Evolutionary conservation across 2,113 vertebrate genomes (phyloP).

Genomic region (Cygnus buccinator): DNA sequence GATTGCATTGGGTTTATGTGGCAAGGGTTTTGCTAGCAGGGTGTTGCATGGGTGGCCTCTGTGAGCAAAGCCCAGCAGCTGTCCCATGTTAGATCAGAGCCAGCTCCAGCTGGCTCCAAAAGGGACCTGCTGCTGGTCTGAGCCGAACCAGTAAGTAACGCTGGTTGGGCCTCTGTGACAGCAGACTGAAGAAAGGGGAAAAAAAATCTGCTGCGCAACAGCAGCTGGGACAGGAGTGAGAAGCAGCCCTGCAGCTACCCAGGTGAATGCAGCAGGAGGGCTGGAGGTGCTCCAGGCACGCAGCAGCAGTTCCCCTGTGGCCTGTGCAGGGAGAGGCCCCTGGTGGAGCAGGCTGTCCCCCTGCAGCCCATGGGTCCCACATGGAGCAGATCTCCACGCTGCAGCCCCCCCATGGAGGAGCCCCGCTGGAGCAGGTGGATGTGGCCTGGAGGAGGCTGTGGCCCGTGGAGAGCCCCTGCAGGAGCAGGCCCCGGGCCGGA

Average conservation of each 20-base stretch:
- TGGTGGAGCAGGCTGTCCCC: neutral
- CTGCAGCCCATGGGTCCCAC: neutral
- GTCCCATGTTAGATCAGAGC: neutral
- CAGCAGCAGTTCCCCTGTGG: neutral
- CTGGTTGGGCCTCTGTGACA: neutral
- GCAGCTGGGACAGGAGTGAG: neutral
- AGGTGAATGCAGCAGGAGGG: no score
- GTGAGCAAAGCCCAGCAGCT: neutral
- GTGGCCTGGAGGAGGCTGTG: no score
- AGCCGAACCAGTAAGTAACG: no score
- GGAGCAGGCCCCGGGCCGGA: no score
- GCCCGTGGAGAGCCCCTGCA: no score
- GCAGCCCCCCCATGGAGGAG: no score
- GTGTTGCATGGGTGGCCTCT: neutral
- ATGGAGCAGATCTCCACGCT: neutral
- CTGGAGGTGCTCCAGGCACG: neutral
- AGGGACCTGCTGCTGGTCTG: no score
- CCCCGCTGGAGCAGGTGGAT: no score
- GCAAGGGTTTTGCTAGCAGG: neutral
- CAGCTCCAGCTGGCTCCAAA: no score
- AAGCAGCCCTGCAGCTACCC: neutral
- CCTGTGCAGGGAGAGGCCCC: neutral
- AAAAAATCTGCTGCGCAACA: neutral
- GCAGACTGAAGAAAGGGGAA: neutral
- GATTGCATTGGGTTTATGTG: neutral